Percentiles rank a stretch among this genome's conserved stretches.
Evolutionary conservation across 2,888 invertebrate species (phyloP).

Genomic region (Mythimna pallens): DNA sequence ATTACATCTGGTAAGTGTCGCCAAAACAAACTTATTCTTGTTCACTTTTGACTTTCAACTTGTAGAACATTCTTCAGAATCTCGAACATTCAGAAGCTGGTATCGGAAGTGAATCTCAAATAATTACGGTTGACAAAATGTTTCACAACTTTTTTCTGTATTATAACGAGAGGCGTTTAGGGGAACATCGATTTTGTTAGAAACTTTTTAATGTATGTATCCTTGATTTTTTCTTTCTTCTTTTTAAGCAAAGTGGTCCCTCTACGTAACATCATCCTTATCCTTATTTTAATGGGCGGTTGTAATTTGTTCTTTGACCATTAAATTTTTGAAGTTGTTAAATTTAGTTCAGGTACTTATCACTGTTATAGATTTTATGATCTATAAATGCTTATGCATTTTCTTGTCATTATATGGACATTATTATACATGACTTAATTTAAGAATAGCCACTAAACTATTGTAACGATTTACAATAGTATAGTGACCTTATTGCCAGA

Average conservation of each 20-base stretch:
- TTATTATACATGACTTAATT: not conserved
- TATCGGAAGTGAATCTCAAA: constrained; percentile 55
- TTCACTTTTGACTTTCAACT: constrained; percentile 33
- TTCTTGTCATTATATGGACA: not conserved
- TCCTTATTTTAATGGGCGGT: not conserved
- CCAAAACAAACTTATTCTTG: constrained; percentile 40
- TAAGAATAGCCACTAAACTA: no score
- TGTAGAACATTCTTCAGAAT: constrained; percentile 50
- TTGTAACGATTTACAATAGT: no score
- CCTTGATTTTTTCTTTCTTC: constrained; percentile 16
- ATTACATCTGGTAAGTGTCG: constrained; percentile 32
- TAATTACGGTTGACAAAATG: constrained; percentile 64
- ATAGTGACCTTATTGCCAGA: no score
- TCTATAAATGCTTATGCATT: not conserved
- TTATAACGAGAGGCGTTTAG: constrained; percentile 45
- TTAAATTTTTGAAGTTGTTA: not conserved
- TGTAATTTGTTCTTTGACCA: not conserved
- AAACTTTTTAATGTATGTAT: constrained; percentile 53
- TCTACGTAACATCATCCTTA: constrained; percentile 10
- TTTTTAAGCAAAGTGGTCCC: constrained; percentile 31
- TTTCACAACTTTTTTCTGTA: constrained; percentile 54
- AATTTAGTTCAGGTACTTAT: not conserved
- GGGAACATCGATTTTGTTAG: constrained; percentile 41
- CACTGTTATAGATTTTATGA: not conserved
- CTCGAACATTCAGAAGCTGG: constrained; percentile 44